Percentiles rank a stretch among this genome's conserved stretches.
These are phyloP conservation scores for Periophthalmus magnuspinnatus DNA, from an alignment of 2,797 vertebrate species.

Conservation along the genomic window DNA sequence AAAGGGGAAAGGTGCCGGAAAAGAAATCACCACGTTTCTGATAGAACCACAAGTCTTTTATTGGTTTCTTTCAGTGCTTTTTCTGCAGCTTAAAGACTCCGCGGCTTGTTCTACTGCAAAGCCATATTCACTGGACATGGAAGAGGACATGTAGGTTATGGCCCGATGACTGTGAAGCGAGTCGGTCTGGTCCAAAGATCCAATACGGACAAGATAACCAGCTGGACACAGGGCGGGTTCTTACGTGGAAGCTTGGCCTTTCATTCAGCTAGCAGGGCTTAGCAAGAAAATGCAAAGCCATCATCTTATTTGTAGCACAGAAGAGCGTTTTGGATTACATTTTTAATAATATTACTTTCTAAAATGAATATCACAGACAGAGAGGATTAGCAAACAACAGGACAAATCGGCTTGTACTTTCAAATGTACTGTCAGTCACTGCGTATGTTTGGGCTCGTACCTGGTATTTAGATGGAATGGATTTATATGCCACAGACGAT, in stretches of 20 bases:
- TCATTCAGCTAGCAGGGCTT: conserved; percentile 44
- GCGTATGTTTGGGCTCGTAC: conserved; percentile 34
- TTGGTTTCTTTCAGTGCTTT: conserved; percentile 24
- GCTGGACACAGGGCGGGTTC: conserved; percentile 35
- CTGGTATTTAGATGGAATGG: conserved; percentile 21
- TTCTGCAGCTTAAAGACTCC: conserved; percentile 7
- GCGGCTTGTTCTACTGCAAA: conserved; percentile 13
- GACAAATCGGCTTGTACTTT: conserved; percentile 54
- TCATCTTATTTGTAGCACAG: conserved; percentile 49
- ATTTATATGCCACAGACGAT: not conserved
- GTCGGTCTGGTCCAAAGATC: conserved; percentile 40
- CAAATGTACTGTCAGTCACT: conserved; percentile 25
- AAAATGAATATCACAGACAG: conserved; percentile 47
- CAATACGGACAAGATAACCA: conserved; percentile 51
- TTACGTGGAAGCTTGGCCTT: conserved; percentile 35
- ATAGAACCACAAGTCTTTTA: conserved; percentile 18
- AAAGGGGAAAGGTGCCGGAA: conserved; percentile 17
- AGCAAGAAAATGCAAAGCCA: conserved; percentile 51
- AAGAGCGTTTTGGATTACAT: conserved; percentile 56
- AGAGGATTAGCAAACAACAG: conserved; percentile 55
- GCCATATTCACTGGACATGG: conserved; percentile 39
- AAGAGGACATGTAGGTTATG: conserved; percentile 54
- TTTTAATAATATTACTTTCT: conserved; percentile 24
- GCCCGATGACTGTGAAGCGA: conserved; percentile 38
- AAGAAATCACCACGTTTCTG: conserved; percentile 17